Conservation (phyloP, 2,797 vertebrate species). For the Brachyalestes nurse region DNA sequence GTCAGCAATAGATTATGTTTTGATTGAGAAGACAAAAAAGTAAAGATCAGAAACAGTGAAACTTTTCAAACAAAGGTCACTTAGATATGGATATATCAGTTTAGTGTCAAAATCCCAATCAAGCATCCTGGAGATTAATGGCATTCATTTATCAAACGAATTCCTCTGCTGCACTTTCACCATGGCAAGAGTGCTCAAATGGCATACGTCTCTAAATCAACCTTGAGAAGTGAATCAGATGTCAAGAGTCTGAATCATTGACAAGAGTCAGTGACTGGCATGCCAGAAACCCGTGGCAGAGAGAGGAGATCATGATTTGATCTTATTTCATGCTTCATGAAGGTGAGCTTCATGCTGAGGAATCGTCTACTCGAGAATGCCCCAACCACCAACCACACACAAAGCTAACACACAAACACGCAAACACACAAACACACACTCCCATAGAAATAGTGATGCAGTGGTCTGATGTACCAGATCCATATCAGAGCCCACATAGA, state of each 20-base stretch:
- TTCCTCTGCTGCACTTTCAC: background rate
- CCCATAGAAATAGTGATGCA: background rate
- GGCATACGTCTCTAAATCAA: background rate
- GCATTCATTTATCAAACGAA: background rate
- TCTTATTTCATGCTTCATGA: too few relatives aligned
- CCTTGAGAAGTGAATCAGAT: background rate
- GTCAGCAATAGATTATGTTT: background rate
- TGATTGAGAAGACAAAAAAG: background rate
- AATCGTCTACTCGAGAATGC: conserved; percentile 6
- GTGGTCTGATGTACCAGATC: background rate
- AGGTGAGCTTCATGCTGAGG: background rate
- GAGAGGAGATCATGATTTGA: background rate
- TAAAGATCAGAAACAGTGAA: too few relatives aligned
- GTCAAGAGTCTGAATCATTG: too few relatives aligned
- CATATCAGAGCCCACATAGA: background rate
- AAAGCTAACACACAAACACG: background rate
- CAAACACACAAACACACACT: too few relatives aligned
- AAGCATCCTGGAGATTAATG: too few relatives aligned
- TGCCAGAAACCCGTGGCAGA: too few relatives aligned
- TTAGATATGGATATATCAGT: background rate
- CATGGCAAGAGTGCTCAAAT: background rate
- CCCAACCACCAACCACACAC: background rate
- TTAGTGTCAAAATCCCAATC: background rate
- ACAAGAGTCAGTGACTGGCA: background rate
- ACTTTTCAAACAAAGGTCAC: background rate